Evolutionary conservation across 1,140 invertebrate genomes (phyloP), one percentile per base, ranked within the genome.

Genomic region (Heliconius himera): DNA sequence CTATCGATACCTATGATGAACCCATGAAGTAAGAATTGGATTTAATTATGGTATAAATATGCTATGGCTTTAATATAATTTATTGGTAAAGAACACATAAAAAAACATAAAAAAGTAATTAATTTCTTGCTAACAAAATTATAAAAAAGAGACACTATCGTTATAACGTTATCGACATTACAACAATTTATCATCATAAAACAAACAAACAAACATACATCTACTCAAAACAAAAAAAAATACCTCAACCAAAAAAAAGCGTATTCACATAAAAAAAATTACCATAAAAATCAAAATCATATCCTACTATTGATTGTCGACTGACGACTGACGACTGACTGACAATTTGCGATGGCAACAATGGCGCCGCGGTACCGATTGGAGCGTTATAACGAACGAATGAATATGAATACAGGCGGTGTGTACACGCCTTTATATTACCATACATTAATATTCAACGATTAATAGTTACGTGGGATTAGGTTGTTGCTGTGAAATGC

Each of bases 341-440:
- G 73, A 76, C 78, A 79, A 76, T 76, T 46, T 76, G 60, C 74
- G 78, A 76, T n/a, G 60, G n/a, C 60, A 66, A 66, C 60, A 66
- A 66, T 66, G 60, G 60, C 3, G 36, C 73, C 60, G 41, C 41
- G 74, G 79, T 78, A 81, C 66, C 87, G 87, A 91, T 88, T 86
- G 88, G 80, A 86, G 91, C 91, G 91, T 91, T 86, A 93, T 93
- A 92, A 93, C 91, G 90, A 93, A 93, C 90, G 88, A 88, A 91
- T 87, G 90, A 91, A 90, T 91, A 92, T 92, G 90, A 93, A 92
- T 92, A 90, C 85, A 84, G 41, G 73, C 82, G 77, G 78, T 85
- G 86, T 88, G 82, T 88, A 83, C 83, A 81, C 83, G 84, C 85
- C 87, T 89, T 88, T 84, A 83, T 74, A 91, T 92, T 90, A 87